Conservation (phyloP, 2,113 vertebrate genomes). For the Pomatorhinus ruficollis region DNA sequence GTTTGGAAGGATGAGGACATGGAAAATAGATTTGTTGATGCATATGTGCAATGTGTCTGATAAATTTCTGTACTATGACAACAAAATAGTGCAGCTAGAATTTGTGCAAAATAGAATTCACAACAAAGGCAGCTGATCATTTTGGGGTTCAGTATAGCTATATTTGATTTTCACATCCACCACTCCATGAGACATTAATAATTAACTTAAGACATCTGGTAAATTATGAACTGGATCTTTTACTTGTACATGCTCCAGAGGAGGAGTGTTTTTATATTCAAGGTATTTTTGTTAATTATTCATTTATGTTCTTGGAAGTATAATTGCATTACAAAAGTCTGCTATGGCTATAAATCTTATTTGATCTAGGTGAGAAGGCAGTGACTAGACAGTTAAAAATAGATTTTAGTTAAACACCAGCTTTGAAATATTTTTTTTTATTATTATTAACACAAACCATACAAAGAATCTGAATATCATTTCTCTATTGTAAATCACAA, state of each 20-base stretch:
- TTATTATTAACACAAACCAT: conserved; percentile 10
- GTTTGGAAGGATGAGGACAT: not conserved
- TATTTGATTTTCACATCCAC: conserved; percentile 26
- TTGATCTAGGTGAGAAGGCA: not conserved
- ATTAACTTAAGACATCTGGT: not conserved
- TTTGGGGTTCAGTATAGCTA: not conserved
- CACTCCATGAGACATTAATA: not conserved
- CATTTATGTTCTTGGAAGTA: not conserved
- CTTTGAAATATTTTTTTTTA: not conserved
- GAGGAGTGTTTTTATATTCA: not conserved
- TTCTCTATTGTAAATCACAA: not conserved
- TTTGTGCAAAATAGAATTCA: not conserved
- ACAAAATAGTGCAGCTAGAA: not conserved
- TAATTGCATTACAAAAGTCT: not conserved
- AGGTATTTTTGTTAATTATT: not conserved
- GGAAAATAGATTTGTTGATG: not conserved
- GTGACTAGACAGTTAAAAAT: not conserved
- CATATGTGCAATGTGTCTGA: not conserved
- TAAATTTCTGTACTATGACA: not conserved
- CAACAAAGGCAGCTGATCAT: not conserved
- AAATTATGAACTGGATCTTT: not conserved
- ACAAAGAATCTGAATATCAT: not conserved
- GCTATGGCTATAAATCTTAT: not conserved
- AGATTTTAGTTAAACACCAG: conserved; percentile 2
- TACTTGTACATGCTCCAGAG: not conserved